Conservation (phyloP, 2,797 vertebrate genomes). For the Miopithecus talapoin region DNA sequence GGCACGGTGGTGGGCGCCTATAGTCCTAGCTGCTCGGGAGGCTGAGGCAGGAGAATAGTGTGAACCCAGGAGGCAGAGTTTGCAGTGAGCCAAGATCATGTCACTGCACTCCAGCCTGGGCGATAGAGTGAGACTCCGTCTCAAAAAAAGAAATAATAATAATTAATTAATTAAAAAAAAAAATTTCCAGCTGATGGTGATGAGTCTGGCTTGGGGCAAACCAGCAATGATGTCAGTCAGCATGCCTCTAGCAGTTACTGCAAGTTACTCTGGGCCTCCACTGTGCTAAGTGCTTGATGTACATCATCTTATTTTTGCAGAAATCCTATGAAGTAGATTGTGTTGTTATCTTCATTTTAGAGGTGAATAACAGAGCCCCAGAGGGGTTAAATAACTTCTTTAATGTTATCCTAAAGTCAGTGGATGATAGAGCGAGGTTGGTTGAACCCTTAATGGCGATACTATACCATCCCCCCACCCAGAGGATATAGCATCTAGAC, state of each 20-base stretch:
- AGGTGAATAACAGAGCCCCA: not conserved
- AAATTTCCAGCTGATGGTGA: not conserved
- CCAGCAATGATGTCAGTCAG: not conserved
- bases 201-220: not conserved
- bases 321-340: not conserved
- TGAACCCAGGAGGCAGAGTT: no score
- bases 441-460: not conserved
- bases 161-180: no score
- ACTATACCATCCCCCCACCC: not conserved
- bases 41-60: no score
- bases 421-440: not conserved
- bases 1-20: no score
- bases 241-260: not conserved
- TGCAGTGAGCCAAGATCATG: no score
- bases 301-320: not conserved
- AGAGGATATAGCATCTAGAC: not conserved
- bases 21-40: no score
- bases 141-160: no score
- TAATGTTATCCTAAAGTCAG: not conserved
- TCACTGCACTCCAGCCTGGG: no score
- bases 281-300: not conserved
- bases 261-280: no score
- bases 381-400: not conserved
- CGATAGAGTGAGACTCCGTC: no score
- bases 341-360: not conserved